Base-by-base conservation (phyloP, 2,113 vertebrate species). In the Meriones unguiculatus region DNA sequence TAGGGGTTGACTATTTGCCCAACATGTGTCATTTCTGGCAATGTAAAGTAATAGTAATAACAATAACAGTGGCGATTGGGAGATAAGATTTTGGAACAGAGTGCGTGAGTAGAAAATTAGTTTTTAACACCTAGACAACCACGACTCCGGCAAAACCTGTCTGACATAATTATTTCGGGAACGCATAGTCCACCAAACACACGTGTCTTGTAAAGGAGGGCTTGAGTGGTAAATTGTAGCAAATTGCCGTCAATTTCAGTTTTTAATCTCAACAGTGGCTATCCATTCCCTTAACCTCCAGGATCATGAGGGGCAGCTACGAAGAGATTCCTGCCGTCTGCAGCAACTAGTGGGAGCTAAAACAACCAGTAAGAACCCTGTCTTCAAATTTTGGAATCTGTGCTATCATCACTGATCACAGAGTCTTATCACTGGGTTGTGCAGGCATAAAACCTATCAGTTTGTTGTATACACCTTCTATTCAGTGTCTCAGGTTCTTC, bases 11-110 rank as follows among this genome's bases (percentile, higher is more conserved):
- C 76, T 9, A 52, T 25, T 75, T 73, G 57, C 7, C 57, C 72
- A 54, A 28, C 18, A 73, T 54, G 35, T 38, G 20, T 65, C 50
- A 65, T 59, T 41, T 54, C 41, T 35, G 28, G 52, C 69, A 73
- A 73, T 38, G 67, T 25, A 72, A 73, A 70, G 52, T 69, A 46
- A 67, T 86, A 67, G 10, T 12, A 67, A 50, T 3, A 30, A 67
- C 41, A 84, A 75, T 2, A 24, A 87, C 35, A 57, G 69, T 25
- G 50, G 41, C 78, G 87, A n/a, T 9, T 77, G 14, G 3, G 52
- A 69, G 22, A 95, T 32, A 89, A 38, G 76, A 90, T 72, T 92
- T 22, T 93, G 50, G 52, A 76, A 95, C 95, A 28, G 93, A 28
- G 78, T n/a, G 11, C 17, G 57, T 9, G 18, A 52, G 9, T 77